These are phyloP conservation scores for Sigmodon hispidus DNA, from an alignment of 2,113 vertebrate genomes.

Conservation along the genomic window DNA sequence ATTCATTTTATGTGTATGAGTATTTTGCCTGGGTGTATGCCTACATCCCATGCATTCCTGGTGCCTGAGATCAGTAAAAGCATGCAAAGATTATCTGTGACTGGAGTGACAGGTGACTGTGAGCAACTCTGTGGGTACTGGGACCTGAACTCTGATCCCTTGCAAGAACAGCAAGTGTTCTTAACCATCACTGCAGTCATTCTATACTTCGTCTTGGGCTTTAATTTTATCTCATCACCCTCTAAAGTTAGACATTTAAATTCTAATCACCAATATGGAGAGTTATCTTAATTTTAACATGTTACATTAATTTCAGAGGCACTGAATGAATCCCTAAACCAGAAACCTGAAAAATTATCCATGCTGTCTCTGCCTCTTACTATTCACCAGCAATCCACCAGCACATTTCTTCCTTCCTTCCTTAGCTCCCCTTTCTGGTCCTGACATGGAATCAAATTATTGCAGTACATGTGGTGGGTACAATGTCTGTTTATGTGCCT, in stretches of 20 bases:
- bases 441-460: neutral
- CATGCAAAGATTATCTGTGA: neutral
- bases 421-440: neutral
- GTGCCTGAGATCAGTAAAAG: neutral
- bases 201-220: neutral
- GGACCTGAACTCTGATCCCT: neutral
- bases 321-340: neutral
- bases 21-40: neutral
- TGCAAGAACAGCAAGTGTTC: neutral
- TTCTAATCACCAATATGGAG: neutral
- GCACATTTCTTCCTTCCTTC: neutral
- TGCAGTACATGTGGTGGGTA: neutral
- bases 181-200: no score
- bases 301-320: neutral
- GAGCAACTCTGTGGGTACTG: neutral
- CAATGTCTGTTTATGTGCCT: neutral
- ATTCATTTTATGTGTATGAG: neutral
- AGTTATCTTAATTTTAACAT: neutral
- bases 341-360: neutral
- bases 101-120: neutral
- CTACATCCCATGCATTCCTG: neutral
- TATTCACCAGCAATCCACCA: neutral
- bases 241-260: conserved; percentile 23
- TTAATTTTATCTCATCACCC: neutral
- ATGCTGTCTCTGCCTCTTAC: neutral